Conservation (phyloP, 2,888 invertebrate species). For the Agrochola lychnidis region DNA sequence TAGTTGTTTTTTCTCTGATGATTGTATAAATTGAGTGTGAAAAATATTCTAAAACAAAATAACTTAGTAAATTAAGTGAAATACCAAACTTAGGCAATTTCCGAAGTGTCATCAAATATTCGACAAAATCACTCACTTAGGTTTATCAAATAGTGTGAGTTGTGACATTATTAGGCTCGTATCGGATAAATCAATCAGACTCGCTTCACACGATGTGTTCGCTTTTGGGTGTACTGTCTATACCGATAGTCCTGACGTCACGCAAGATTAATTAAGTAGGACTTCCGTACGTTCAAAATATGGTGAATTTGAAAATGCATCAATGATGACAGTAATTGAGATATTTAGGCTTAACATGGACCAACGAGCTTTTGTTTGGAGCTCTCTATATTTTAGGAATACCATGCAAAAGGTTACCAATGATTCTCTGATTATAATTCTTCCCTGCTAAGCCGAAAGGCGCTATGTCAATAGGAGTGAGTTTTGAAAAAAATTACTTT, state of each 20-base stretch:
- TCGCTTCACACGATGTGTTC: background rate
- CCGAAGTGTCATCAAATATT: no score
- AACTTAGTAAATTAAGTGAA: background rate
- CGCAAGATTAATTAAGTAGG: background rate
- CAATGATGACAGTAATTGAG: background rate
- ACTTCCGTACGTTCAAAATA: background rate
- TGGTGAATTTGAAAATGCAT: background rate
- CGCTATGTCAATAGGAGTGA: no score
- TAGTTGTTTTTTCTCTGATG: background rate
- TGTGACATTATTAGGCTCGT: background rate
- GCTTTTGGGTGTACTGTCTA: slow-evolving; percentile 9
- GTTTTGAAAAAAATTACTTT: no score
- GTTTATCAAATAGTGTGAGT: background rate
- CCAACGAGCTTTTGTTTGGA: background rate
- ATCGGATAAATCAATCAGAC: slow-evolving; percentile 21
- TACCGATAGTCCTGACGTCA: slow-evolving; percentile 16
- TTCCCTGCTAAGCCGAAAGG: no score
- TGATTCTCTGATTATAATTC: background rate
- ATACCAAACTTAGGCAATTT: background rate
- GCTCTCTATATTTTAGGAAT: background rate
- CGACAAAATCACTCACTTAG: background rate
- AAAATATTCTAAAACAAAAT: background rate
- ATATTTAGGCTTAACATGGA: background rate
- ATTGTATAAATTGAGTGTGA: background rate
- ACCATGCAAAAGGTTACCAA: background rate